These are phyloP conservation scores for Semicossyphus pulcher DNA, from an alignment of 2,113 vertebrate species.

Conservation along the genomic window DNA sequence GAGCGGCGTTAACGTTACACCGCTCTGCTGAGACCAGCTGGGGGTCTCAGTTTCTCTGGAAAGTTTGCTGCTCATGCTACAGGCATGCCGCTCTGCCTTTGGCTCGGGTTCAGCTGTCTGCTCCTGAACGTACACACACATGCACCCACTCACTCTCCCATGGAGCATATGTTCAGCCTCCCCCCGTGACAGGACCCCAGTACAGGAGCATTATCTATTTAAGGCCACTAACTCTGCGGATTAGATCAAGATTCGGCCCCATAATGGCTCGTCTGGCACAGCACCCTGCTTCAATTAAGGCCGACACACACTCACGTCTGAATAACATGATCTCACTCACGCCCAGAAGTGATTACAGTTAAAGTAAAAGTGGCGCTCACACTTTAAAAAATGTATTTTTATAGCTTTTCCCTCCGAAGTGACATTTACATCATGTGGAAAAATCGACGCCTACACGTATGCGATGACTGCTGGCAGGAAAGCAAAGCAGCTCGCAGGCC, in stretches of 20 bases:
- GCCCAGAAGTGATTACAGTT: slow-evolving; percentile 30
- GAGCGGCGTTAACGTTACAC: slow-evolving; percentile 29
- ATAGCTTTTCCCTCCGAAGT: slow-evolving; percentile 11
- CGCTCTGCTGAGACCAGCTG: slow-evolving; percentile 55
- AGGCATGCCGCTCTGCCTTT: slow-evolving; percentile 59
- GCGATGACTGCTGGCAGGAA: slow-evolving; percentile 16
- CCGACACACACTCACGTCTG: slow-evolving; percentile 20
- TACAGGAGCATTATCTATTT: slow-evolving; percentile 74
- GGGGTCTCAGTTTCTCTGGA: slow-evolving; percentile 71
- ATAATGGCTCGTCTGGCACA: slow-evolving; percentile 77
- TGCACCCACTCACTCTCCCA: slow-evolving; percentile 17
- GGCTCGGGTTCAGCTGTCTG: slow-evolving; percentile 72
- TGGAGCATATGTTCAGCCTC: slow-evolving; percentile 53
- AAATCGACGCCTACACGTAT: neutral
- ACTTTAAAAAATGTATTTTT: slow-evolving; percentile 24
- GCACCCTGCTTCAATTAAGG: slow-evolving; percentile 70
- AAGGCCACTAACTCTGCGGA: slow-evolving; percentile 72
- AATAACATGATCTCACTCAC: slow-evolving; percentile 60
- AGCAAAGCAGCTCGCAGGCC: slow-evolving; percentile 9
- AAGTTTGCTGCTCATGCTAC: slow-evolving; percentile 71
- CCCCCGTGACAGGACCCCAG: slow-evolving; percentile 60
- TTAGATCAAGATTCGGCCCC: slow-evolving; percentile 71
- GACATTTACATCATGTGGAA: slow-evolving; percentile 54
- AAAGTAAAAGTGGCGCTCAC: neutral
- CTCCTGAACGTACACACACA: slow-evolving; percentile 37